Percentiles rank a stretch among this genome's conserved stretches.
Evolutionary conservation across 1,140 invertebrate species (phyloP).

Genomic region (Venturia canescens): DNA sequence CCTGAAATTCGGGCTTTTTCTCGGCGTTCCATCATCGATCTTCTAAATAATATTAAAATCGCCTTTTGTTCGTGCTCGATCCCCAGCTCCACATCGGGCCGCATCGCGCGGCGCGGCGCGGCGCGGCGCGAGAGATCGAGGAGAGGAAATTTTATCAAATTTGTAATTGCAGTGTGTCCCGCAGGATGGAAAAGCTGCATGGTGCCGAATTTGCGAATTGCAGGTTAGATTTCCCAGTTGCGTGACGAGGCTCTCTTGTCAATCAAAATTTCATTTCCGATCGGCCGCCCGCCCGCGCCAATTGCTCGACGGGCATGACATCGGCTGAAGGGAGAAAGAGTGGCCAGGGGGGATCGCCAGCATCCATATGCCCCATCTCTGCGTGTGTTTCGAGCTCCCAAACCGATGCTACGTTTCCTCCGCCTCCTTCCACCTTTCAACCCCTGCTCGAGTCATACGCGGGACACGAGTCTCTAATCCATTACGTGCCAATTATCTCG

Average conservation of each 20-base stretch:
- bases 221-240: slow-evolving; percentile 68
- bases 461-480: slow-evolving; percentile 57
- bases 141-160: slow-evolving; percentile 44
- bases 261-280: slow-evolving; percentile 73
- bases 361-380: slow-evolving; percentile 11
- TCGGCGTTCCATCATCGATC: no score
- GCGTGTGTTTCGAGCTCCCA: slow-evolving; percentile 9
- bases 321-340: not conserved
- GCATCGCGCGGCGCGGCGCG: no score
- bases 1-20: no score
- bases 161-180: slow-evolving; percentile 54
- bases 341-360: not conserved
- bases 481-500: slow-evolving; percentile 58
- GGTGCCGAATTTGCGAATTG: slow-evolving; percentile 58
- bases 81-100: no score
- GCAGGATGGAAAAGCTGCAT: slow-evolving; percentile 28
- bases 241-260: slow-evolving; percentile 65
- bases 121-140: no score
- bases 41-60: no score
- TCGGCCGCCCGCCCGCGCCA: no score
- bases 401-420: slow-evolving; percentile 25
- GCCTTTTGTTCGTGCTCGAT: no score
- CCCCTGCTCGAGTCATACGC: slow-evolving; percentile 38
- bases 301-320: slow-evolving; percentile 59
- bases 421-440: slow-evolving; percentile 13